Base-by-base conservation (phyloP, 2,888 invertebrate species). In the Euzophera pinguis region DNA sequence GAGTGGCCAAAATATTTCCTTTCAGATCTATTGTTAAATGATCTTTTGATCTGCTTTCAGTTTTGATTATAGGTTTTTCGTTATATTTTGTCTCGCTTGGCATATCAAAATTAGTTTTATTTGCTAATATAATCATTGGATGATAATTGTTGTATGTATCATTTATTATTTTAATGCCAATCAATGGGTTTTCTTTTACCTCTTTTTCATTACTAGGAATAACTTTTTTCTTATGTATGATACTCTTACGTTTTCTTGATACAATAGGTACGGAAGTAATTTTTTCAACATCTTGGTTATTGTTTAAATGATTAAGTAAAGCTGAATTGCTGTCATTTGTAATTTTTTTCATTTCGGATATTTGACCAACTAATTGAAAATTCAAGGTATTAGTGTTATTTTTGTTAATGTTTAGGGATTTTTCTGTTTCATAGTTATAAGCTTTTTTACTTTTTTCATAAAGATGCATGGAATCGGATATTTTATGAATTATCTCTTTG, bases 1-100 rank as follows among this genome's bases (percentile, higher is more conserved):
- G 65, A 13, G 87, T 82, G 17, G 85, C 84, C 51, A 90, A 71
- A 50, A 90, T 72, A 65, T 85, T 79, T 9, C 89, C 90, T 62
- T 81, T 82, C 53, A 88, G 69, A 69, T 89, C 89, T 50, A 90
- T 73, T 1, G 76, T 79, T 34, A 85, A 60, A 48, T 67, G 59
- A 12, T 45, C 45, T 32, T 0, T 32, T n/a, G 32, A 45, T 10
- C 10, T 34, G 8, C 10, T 45, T 37, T 60, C 37, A 13, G 42
- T 54, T 0, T 47, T 35, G 39, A 17, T 47, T 41, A 43, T 55
- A 53, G 16, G 38, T 45, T 48, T 42, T 17, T 52, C 49, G 37
- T 55, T 54, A 9, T 32, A 13, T 29, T n/a, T 34, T 12, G 10
- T 34, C 10, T 12, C 17, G 1, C 12, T 34, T 8, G 9, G n/a